These are phyloP conservation scores for Melanogrammus aeglefinus DNA, from an alignment of 2,797 vertebrate genomes.

Conservation along the genomic window DNA sequence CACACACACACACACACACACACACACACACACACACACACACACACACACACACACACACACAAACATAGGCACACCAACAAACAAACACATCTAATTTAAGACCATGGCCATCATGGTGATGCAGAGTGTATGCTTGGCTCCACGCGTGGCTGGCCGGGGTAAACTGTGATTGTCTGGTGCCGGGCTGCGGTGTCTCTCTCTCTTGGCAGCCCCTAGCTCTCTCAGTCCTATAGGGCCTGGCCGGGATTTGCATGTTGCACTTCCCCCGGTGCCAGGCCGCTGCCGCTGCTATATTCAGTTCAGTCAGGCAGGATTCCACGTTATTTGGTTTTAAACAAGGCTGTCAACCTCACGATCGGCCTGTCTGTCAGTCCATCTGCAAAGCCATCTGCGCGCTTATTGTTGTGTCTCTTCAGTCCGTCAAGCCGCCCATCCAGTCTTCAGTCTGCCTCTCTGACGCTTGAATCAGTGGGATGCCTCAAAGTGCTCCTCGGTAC, in stretches of 20 bases:
- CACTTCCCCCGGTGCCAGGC: background rate
- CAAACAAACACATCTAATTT: slow-evolving; percentile 6
- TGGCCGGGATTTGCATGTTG: background rate
- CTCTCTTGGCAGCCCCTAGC: slow-evolving; percentile 12
- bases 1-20: background rate
- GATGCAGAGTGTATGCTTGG: slow-evolving; percentile 31
- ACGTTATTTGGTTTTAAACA: no score
- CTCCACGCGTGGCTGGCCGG: slow-evolving; percentile 19
- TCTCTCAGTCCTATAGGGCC: slow-evolving; percentile 6
- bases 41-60: slow-evolving; percentile 1
- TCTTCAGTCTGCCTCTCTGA: no score
- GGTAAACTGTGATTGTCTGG: slow-evolving; percentile 10
- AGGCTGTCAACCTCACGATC: no score
- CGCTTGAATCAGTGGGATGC: no score
- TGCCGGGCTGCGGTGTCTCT: slow-evolving; percentile 15
- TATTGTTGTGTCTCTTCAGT: no score
- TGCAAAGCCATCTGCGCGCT: no score
- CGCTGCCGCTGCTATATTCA: no score
- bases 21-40: slow-evolving; percentile 4
- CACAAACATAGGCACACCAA: background rate
- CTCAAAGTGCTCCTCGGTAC: no score
- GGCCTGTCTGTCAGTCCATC: no score
- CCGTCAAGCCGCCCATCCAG: no score
- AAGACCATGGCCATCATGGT: slow-evolving; percentile 19
- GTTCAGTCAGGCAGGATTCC: no score